A percentile compares a stretch with the other conserved stretches of the same genome.
Evolutionary conservation across 2,113 vertebrate genomes (phyloP).

Genomic region (Vulpes lagopus): DNA sequence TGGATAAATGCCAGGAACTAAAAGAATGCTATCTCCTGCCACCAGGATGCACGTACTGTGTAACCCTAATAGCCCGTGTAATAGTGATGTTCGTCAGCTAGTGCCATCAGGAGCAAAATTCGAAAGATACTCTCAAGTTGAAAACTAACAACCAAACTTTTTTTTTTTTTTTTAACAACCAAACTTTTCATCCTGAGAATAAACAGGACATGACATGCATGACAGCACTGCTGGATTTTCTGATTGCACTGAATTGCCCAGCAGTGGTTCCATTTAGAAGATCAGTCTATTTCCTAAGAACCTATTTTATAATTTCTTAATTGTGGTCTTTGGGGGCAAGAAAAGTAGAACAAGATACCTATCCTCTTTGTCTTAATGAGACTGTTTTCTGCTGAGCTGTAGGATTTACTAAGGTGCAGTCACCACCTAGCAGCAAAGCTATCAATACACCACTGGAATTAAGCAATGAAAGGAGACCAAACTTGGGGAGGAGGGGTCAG

Average conservation of each 20-base stretch:
- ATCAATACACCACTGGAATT: not conserved
- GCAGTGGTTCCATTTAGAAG: not conserved
- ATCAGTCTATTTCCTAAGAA: conserved; percentile 43
- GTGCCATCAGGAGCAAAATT: not conserved
- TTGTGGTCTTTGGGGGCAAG: conserved; percentile 9
- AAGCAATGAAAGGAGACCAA: not conserved
- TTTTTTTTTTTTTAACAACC: not conserved
- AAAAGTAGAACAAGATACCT: not conserved
- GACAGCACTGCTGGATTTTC: not conserved
- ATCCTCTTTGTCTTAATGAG: conserved; percentile 39
- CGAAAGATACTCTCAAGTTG: not conserved
- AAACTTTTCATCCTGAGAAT: not conserved
- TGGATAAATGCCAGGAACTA: conserved; percentile 6
- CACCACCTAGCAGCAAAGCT: not conserved
- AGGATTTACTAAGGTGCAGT: not conserved
- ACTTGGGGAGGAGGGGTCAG: not conserved
- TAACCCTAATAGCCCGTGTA: not conserved
- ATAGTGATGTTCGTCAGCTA: not conserved
- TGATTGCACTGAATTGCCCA: not conserved
- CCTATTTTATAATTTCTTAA: not conserved
- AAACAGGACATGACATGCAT: not conserved
- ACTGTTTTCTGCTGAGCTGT: not conserved
- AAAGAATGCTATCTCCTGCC: not conserved
- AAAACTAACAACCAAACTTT: not conserved
- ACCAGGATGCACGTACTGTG: not conserved